Base-by-base conservation (phyloP, 2,113 vertebrate genomes). In the Cavia aperea region DNA sequence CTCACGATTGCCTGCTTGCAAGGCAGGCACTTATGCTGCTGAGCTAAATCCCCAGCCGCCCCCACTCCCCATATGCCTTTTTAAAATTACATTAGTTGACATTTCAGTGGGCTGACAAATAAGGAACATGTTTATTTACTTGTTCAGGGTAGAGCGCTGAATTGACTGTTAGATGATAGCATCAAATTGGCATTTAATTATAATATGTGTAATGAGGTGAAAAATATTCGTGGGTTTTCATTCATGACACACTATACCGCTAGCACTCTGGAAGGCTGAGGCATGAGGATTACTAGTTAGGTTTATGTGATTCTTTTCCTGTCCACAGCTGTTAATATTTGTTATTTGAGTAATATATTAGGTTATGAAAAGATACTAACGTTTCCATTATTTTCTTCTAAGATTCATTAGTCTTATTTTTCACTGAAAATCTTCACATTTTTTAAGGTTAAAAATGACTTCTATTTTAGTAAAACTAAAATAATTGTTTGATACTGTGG, bases 381-480 rank as follows among this genome's bases (percentile, higher is more conserved):
- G 75, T 60, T 93, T 82, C 66, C 11, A 72, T 56, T 93, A 89
- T 92, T 78, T 90, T 36, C 49, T 91, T 89, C 1, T 15, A 60
- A 15, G 75, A 78, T 90, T 90, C 29, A 88, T 81, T 85, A 31
- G 31, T 88, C 92, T 82, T 79, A 72, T 83, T 95, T 88, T 82
- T 90, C 49, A 94, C 46, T 93, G 73, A 93, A 93, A 88, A 43
- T 86, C 36, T 88, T 93, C 49, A 88, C 13, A 49, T 86, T 90
- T 94, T 88, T 73, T 88, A 72, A 93, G 36, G 16, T 82, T 86
- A 90, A 87, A 93, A 94, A 94, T 94, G 8, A 89, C 31, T 81
- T 81, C 60, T 65, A 43, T 51, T 66, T 95, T 39, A 92, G 1
- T 90, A 91, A 93, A 36, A 92, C 51, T 33, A 93, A 94, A n/a